Conservation (phyloP, 2,797 vertebrate genomes). For the Pantherophis vulpinus region DNA sequence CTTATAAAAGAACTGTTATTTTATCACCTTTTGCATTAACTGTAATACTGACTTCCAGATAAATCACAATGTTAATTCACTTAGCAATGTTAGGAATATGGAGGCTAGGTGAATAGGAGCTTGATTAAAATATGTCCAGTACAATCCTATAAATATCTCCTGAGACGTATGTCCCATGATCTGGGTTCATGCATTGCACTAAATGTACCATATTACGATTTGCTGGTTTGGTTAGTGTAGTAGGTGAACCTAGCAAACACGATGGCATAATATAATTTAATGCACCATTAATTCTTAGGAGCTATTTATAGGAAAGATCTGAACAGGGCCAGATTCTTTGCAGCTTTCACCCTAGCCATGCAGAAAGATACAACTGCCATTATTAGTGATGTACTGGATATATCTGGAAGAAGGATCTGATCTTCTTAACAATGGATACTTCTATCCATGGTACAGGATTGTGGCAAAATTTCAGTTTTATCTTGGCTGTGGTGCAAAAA, state of each 20-base stretch:
- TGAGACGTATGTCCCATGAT: not conserved
- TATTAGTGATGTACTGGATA: not conserved
- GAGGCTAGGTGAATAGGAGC: not conserved
- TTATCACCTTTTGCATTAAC: not conserved
- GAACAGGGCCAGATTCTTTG: not conserved
- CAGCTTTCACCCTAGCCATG: not conserved
- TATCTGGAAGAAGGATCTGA: constrained; percentile 17
- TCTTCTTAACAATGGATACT: constrained; percentile 22
- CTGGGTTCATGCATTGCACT: not conserved
- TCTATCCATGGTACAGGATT: not conserved
- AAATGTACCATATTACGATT: not conserved
- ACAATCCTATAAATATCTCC: not conserved
- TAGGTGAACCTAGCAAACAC: not conserved
- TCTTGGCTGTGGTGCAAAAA: constrained; percentile 55
- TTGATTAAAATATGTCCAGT: not conserved
- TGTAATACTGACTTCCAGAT: not conserved
- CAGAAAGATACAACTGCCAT: not conserved
- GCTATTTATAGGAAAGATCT: not conserved
- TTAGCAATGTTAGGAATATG: not conserved
- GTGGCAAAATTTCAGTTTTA: constrained; percentile 47
- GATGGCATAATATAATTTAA: not conserved
- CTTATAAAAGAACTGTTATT: not conserved
- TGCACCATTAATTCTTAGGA: not conserved
- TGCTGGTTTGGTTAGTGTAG: not conserved
- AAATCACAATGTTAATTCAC: not conserved